A percentile compares a stretch with the other conserved stretches of the same genome.
phyloP scores from a whole-genome alignment of 2,888 invertebrate genomes.

The Byasa hedistus region DNA sequence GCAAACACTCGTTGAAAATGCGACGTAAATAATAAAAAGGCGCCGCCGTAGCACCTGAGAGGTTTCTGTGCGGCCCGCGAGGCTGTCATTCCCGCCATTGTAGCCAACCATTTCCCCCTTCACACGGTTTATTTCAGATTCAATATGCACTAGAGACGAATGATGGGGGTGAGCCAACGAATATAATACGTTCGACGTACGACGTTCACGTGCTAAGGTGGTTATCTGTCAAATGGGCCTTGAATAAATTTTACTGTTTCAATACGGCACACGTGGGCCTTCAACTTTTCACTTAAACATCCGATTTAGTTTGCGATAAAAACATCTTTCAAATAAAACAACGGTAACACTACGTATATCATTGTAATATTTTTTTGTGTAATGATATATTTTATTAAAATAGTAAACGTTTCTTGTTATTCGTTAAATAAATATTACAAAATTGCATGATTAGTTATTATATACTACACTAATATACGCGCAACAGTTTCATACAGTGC shows the following conservation, averaged over 20 bases:
- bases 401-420: no score
- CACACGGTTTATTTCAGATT: slow-evolving; percentile 71
- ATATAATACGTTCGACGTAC: slow-evolving; percentile 59
- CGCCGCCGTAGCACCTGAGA: slow-evolving; percentile 53
- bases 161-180: slow-evolving; percentile 51
- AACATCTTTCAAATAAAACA: no score
- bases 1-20: slow-evolving; percentile 80
- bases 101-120: slow-evolving; percentile 61
- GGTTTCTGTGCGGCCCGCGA: slow-evolving; percentile 45
- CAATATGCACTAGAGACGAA: slow-evolving; percentile 73
- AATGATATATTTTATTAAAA: no score
- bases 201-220: slow-evolving; percentile 48
- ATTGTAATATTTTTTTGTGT: no score
- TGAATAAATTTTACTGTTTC: slow-evolving; percentile 36
- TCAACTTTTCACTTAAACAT: background rate
- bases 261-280: slow-evolving; percentile 30
- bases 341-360: no score
- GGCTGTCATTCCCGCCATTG: slow-evolving; percentile 69
- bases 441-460: no score
- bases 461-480: no score
- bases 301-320: no score
- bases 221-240: slow-evolving; percentile 40
- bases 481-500: no score
- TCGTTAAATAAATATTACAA: no score
- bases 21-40: slow-evolving; percentile 79